Evolutionary conservation across 2,888 invertebrate genomes (phyloP).

Genomic region (Drosophila paucipuncta): DNA sequence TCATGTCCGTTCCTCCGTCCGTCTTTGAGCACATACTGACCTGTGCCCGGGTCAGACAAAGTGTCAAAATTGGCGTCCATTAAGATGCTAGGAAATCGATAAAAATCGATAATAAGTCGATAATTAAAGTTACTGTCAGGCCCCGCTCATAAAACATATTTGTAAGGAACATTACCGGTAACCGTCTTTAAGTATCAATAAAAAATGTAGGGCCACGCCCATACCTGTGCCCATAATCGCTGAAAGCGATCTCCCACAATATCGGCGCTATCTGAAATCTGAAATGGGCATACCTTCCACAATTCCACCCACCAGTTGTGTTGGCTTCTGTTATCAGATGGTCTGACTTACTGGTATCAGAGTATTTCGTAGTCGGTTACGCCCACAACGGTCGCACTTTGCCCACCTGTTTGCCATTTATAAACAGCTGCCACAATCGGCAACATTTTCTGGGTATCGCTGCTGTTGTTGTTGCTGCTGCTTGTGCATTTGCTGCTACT

Average conservation of each 20-base stretch:
- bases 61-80: neutral
- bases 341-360: neutral
- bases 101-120: neutral
- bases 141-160: neutral
- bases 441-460: constrained; percentile 20
- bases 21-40: neutral
- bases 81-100: neutral
- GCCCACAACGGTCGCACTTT: neutral
- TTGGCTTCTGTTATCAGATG: neutral
- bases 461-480: constrained; percentile 11
- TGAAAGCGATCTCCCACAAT: too few species aligned
- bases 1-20: too few species aligned
- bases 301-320: neutral
- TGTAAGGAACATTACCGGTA: neutral
- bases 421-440: constrained; percentile 30
- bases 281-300: too few species aligned
- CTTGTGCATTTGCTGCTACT: constrained; percentile 8
- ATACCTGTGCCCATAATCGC: too few species aligned
- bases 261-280: too few species aligned
- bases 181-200: too few species aligned
- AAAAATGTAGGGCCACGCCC: too few species aligned
- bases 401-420: constrained; percentile 43
- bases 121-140: neutral
- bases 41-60: neutral
- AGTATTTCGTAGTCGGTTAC: neutral